These are phyloP conservation scores for Hyla sarda DNA, from an alignment of 2,113 vertebrate species.

Conservation along the genomic window DNA sequence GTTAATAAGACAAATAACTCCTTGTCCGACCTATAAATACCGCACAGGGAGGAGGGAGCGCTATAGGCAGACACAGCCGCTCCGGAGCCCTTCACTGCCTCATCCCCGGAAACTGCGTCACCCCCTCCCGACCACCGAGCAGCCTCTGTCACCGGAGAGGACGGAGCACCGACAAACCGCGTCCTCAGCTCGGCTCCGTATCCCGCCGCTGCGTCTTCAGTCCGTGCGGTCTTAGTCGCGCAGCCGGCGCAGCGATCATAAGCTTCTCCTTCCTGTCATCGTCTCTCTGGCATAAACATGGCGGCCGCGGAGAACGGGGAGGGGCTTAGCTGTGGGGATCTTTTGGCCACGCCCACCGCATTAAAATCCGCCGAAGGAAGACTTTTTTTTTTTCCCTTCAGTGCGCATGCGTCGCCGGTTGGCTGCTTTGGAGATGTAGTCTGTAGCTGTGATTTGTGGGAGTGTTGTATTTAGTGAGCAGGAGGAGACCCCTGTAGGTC, in stretches of 20 bases:
- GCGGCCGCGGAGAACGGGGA: constrained; percentile 50
- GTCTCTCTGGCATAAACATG: constrained; percentile 53
- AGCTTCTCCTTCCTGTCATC: constrained; percentile 58
- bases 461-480: neutral
- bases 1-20: neutral
- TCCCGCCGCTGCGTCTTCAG: neutral
- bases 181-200: neutral
- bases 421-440: constrained; percentile 26
- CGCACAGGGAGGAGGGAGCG: constrained; percentile 3
- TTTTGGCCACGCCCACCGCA: constrained; percentile 12
- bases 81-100: neutral
- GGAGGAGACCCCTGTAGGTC: constrained; percentile 39
- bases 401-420: neutral
- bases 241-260: constrained; percentile 18
- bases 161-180: neutral
- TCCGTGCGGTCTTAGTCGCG: neutral
- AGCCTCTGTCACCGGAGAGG: too few species aligned
- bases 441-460: neutral
- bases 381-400: neutral
- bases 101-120: constrained; percentile 45
- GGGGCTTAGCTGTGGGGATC: neutral
- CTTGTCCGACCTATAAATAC: constrained; percentile 11
- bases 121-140: neutral
- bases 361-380: neutral
- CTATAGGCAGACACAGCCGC: neutral